A percentile compares a stretch with the other conserved stretches of the same genome.
These are phyloP conservation scores for Standfussiana lucernea DNA, from an alignment of 2,888 invertebrate species.

Conservation along the genomic window DNA sequence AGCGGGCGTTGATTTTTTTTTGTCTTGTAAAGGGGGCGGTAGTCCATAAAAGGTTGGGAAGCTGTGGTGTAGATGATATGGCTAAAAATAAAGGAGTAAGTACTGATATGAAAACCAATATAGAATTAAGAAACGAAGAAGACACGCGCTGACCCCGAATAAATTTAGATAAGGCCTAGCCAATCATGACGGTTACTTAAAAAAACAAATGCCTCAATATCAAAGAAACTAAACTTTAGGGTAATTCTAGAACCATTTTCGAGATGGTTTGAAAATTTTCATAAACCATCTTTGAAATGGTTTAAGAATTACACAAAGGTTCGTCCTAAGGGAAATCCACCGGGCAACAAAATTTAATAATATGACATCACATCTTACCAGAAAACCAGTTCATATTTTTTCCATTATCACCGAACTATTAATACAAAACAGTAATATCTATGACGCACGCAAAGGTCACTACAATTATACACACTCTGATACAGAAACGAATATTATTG, in stretches of 20 bases:
- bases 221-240: neutral
- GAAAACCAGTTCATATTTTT: conserved; percentile 30
- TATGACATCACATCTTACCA: conserved; percentile 14
- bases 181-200: neutral
- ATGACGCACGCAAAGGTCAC: conserved; percentile 68
- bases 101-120: neutral
- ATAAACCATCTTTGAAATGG: neutral
- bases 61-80: no score
- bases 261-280: neutral
- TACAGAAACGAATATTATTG: conserved; percentile 19
- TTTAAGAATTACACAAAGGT: neutral
- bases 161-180: neutral
- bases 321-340: neutral
- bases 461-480: conserved; percentile 49
- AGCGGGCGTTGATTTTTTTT: no score
- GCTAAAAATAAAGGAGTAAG: neutral
- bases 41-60: no score
- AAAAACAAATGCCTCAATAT: neutral
- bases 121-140: neutral
- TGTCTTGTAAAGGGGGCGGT: no score
- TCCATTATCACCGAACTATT: conserved; percentile 50
- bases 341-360: neutral
- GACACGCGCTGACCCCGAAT: neutral
- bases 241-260: neutral
- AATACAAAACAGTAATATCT: conserved; percentile 61